Evolutionary conservation across 1,140 invertebrate genomes (phyloP).

Genomic region (Penaeus chinensis): DNA sequence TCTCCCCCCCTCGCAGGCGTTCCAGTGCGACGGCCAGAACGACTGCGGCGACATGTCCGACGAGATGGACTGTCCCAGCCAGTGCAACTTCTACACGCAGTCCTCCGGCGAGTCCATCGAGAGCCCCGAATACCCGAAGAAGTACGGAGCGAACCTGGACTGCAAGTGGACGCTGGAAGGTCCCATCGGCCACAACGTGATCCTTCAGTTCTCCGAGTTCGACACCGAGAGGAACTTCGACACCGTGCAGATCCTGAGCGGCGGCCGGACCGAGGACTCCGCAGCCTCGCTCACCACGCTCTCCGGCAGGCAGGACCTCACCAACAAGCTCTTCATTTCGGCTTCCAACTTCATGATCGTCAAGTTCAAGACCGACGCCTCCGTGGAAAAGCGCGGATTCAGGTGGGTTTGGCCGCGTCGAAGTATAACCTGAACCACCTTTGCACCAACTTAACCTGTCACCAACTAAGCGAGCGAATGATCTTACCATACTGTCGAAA

Average conservation of each 20-base stretch:
- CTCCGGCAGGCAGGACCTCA: conserved; percentile 83
- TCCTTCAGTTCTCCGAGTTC: conserved; percentile 95
- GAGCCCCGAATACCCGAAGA: conserved; percentile 93
- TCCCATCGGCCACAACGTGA: conserved; percentile 92
- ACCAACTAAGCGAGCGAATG: too few relatives aligned
- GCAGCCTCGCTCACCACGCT: conserved; percentile 90
- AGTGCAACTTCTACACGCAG: conserved; percentile 91
- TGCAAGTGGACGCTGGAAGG: conserved; percentile 98
- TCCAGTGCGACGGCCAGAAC: conserved; percentile 91
- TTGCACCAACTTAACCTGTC: too few relatives aligned
- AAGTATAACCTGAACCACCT: too few relatives aligned
- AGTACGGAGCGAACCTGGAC: conserved; percentile 88
- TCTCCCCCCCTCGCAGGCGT: conserved; percentile 70
- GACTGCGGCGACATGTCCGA: conserved; percentile 93
- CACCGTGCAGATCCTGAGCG: conserved; percentile 93
- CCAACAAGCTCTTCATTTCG: conserved; percentile 87
- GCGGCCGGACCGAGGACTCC: conserved; percentile 93
- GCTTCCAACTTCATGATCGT: conserved; percentile 98
- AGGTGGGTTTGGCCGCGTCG: conserved; percentile 67
- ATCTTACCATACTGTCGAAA: too few relatives aligned
- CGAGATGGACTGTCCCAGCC: conserved; percentile 87
- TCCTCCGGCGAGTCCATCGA: conserved; percentile 95
- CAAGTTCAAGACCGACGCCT: conserved; percentile 93
- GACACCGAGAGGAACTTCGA: conserved; percentile 97
- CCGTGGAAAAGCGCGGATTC: conserved; percentile 94